phyloP scores from a whole-genome alignment of 2,113 vertebrate genomes.

The Corythaixoides concolor region DNA sequence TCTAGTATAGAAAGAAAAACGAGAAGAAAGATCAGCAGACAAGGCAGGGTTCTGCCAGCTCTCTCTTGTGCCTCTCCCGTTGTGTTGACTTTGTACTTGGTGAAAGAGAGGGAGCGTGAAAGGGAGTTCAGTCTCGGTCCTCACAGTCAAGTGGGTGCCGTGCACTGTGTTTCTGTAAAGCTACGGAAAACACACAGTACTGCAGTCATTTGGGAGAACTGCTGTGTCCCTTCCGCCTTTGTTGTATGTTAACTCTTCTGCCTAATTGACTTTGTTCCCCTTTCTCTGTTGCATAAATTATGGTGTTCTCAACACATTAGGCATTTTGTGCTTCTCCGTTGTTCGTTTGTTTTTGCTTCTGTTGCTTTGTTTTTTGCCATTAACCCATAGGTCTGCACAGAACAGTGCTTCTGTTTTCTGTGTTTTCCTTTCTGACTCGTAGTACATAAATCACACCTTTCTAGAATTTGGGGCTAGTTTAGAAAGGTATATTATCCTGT shows the following conservation, averaged over 20 bases:
- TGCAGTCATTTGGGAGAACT: not conserved
- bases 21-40: not conserved
- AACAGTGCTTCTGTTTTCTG: fast-evolving
- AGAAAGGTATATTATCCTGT: not conserved
- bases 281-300: not conserved
- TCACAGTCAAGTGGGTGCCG: not conserved
- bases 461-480: not conserved
- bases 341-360: fast-evolving
- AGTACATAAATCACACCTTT: not conserved
- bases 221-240: not conserved
- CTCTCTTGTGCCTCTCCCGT: not conserved
- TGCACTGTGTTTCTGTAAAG: not conserved
- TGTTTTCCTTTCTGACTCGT: not conserved
- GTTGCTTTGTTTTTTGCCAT: not conserved
- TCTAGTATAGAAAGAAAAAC: not conserved
- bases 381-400: not conserved
- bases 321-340: not conserved
- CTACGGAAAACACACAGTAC: not conserved
- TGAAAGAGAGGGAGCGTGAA: not conserved
- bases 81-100: not conserved
- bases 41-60: not conserved
- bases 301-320: fast-evolving
- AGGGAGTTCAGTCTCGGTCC: not conserved
- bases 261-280: not conserved
- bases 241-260: not conserved